Conservation (phyloP, 2,113 vertebrate species). For the Notarius quadriscutis region DNA sequence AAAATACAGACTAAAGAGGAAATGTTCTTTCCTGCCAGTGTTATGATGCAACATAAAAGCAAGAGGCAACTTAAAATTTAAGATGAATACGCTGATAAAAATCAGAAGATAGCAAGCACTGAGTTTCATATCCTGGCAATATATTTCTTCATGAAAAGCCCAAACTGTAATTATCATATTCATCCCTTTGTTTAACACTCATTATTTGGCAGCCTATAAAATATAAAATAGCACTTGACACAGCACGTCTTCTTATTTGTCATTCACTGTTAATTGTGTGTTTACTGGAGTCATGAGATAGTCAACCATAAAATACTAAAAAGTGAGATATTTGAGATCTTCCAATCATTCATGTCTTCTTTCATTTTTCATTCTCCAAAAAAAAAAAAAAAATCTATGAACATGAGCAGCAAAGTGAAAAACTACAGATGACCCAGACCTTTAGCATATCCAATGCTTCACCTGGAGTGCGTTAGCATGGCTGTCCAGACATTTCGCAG, state of each 20-base stretch:
- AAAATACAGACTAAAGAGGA: neutral
- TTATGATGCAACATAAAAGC: neutral
- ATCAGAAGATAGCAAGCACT: neutral
- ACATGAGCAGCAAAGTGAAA: neutral
- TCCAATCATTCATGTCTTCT: neutral
- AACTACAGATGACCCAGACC: neutral
- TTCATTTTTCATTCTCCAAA: neutral
- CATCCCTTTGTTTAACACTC: neutral
- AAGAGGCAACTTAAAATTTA: neutral
- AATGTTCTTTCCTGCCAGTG: too few species aligned
- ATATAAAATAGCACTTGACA: neutral
- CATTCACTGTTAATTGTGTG: neutral
- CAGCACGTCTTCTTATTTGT: neutral
- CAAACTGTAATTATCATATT: neutral
- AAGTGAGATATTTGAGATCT: neutral
- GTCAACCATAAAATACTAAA: neutral
- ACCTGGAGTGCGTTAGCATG: constrained; percentile 80
- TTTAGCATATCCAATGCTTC: neutral
- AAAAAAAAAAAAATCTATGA: neutral
- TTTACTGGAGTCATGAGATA: neutral
- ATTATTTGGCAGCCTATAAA: neutral
- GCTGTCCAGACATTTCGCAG: constrained; percentile 77
- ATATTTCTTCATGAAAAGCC: neutral
- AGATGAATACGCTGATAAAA: neutral
- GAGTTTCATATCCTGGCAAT: neutral